phyloP scores from a whole-genome alignment of 2,113 vertebrate genomes.

The Todiramphus saurophagus region DNA sequence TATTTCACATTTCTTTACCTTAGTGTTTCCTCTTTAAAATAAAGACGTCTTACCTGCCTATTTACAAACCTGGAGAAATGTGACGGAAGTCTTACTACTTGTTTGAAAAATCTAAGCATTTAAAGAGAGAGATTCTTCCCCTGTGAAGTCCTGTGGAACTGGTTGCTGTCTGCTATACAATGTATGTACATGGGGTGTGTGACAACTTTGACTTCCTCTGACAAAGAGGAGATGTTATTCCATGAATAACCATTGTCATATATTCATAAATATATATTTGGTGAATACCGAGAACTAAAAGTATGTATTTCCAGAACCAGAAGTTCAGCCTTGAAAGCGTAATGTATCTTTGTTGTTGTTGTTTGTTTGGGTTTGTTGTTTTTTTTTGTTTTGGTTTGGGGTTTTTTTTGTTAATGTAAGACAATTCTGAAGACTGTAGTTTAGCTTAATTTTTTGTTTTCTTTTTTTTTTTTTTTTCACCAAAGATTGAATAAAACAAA shows the following conservation, averaged over 20 bases:
- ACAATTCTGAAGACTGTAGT: not conserved
- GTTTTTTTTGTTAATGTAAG: not conserved
- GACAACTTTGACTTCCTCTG: not conserved
- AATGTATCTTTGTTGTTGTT: no score
- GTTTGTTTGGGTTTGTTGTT: no score
- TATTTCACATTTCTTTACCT: not conserved
- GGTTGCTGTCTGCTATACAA: not conserved
- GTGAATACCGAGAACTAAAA: not conserved
- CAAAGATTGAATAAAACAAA: constrained; percentile 27
- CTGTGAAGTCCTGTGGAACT: not conserved
- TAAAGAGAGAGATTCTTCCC: not conserved
- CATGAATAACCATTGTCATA: not conserved
- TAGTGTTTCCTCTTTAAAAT: not conserved
- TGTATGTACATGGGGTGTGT: no score
- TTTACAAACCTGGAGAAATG: not conserved
- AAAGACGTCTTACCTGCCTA: not conserved
- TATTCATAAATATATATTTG: not conserved
- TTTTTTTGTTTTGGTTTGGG: not conserved
- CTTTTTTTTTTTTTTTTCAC: not conserved
- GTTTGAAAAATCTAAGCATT: not conserved
- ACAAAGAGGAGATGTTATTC: not conserved
- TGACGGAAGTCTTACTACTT: not conserved
- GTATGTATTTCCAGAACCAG: not conserved
- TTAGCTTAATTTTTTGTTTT: not conserved
- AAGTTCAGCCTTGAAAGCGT: constrained; percentile 24